Percentiles rank a stretch among this genome's conserved stretches.
These are phyloP conservation scores for Spisula solida DNA, from an alignment of 2,888 invertebrate genomes.

Conservation along the genomic window DNA sequence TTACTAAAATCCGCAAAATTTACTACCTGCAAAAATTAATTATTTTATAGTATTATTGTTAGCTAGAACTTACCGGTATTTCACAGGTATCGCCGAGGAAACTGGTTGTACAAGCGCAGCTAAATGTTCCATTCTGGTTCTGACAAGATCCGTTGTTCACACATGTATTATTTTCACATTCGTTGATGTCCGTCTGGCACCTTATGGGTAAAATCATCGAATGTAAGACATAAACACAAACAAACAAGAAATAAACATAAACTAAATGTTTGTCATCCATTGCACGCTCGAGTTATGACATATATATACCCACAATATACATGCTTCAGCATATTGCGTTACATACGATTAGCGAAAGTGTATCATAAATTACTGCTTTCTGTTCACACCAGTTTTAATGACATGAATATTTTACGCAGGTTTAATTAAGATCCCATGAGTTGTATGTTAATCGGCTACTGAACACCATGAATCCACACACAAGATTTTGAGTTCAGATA, in stretches of 20 bases:
- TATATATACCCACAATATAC: background rate
- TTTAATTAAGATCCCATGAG: background rate
- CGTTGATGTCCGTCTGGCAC: constrained; percentile 78
- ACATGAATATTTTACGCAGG: constrained; percentile 1
- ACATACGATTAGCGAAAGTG: background rate
- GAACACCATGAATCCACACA: background rate
- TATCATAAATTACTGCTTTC: background rate
- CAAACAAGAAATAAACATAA: constrained; percentile 32
- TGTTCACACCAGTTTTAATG: background rate
- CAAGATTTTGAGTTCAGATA: background rate
- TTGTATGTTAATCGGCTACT: background rate
- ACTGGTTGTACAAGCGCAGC: constrained; percentile 74
- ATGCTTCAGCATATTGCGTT: background rate
- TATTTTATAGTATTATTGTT: too few species aligned
- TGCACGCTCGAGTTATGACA: background rate
- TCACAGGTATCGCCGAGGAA: constrained; percentile 75
- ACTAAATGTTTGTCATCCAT: constrained; percentile 44
- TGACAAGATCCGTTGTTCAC: constrained; percentile 76
- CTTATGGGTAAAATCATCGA: constrained; percentile 69
- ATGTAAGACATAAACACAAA: constrained; percentile 38
- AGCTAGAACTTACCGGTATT: constrained; percentile 76
- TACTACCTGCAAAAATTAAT: too few species aligned
- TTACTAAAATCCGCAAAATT: too few species aligned
- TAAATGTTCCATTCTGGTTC: constrained; percentile 72
- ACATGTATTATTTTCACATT: constrained; percentile 77